Base-by-base conservation (phyloP, 1,140 invertebrate genomes). In the Solen grandis region DNA sequence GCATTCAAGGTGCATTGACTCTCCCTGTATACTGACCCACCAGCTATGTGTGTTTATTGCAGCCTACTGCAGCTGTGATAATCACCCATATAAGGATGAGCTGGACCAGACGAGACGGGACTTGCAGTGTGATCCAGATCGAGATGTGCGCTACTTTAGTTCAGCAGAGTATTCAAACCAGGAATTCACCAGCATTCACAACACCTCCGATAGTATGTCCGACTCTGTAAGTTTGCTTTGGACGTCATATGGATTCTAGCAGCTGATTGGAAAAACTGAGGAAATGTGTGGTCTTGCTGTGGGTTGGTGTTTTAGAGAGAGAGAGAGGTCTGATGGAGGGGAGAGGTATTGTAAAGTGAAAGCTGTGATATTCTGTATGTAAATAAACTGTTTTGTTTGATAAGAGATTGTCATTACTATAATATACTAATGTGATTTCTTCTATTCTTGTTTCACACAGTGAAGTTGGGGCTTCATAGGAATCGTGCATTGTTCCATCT, bases 141-240 rank as follows among this genome's bases (percentile, higher is more conserved):
- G 88, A 72, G 93, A 94, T 89, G 93, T 94, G 8, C 86, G 92
- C 22, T 93, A 88, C 82, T 93, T 89, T 77, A 88, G 86, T 60
- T 78, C 75, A 13, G 38, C 80, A 33, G 85, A 81, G 63, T 46
- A 46, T 19, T 46, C 41, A 8, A 10, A 8, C 8, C 41, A 46
- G 41, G 41, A 46, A 46, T 10, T 46, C 8, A 46, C 41, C 8
- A 8, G 19, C 41, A 8, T 46, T 19, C 41, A 46, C 8, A 46
- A 8, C 8, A 46, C 19, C 41, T 10, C 8, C 41, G 41, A 46
- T 19, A 46, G 41, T 19, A 46, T 46, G 41, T 46, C 41, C 41
- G 41, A 46, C 41, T 46, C 41, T 46, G 41, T 46, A 46, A 46
- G 41, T 46, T 8, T 8, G 8, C 8, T 46, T 8, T 46, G 41